Evolutionary conservation across 2,113 vertebrate genomes (phyloP), one percentile per base, ranked within the genome.

Genomic region (Oplegnathus fasciatus): DNA sequence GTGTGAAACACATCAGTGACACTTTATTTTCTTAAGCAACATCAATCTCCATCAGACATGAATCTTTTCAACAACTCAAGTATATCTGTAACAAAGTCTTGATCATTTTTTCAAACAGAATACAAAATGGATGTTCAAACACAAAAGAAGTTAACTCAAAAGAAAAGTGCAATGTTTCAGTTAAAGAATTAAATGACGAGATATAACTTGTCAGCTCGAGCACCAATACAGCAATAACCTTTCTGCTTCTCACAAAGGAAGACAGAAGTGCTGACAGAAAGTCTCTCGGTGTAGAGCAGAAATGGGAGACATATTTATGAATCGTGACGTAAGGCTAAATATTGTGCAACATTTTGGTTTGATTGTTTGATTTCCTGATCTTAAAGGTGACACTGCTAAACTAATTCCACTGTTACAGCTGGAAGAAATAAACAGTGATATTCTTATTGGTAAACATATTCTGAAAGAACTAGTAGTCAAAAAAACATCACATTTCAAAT

Each of bases 121-220:
- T 20, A 73, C 50, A 72, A 60, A 62, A 32, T 18, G 0, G 11
- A 34, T 20, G 3, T 30, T 58, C 9, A 52, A 58, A 67, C 34
- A 73, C 74, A 78, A 67, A 71, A 67, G 24, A 11, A 18, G 3
- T 60, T 24, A 11, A 75, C 9, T 66, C 26, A 54, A 69, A 68
- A 61, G 1, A 67, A n/a, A 28, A 86, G 64, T 79, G 40, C 64
- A 69, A 42, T 0, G 14, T 44, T 57, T 37, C 6, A 46, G 52
- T 26, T 22, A 9, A 28, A 60, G 13, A 58, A 68, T 46, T 7
- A n/a, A 18, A 48, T 46, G 28, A 67, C 37, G 57, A 30, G n/a
- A 65, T 6, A 24, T 10, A 32, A 42, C 55, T 28, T 9, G 40
- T 26, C 28, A n/a, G 60, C 37, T 3, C 3, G 6, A 66, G 22